Evolutionary conservation across 2,888 invertebrate genomes (phyloP), one percentile per base, ranked within the genome.

Genomic region (Pollenia angustigena): DNA sequence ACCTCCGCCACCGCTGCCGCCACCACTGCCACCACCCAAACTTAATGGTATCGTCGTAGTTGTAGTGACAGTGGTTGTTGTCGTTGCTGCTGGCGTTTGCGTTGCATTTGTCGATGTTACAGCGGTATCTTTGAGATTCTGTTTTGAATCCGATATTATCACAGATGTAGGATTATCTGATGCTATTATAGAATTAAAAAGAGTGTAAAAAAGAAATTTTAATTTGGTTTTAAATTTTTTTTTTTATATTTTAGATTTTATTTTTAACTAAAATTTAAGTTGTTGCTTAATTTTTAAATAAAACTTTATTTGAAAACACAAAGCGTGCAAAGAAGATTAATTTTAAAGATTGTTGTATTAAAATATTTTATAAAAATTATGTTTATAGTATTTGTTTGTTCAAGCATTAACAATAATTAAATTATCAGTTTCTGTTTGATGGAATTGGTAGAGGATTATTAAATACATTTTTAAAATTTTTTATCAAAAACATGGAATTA

Each of bases 31-130:
- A 4, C 79, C 83, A 1, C 66, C 72, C 2, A 88, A 87, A 48
- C 90, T 89, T 85, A 90, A 79, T 2, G 91, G 88, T 42, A 90
- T 88, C 1, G 90, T 89, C 88, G 91, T 88, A 60, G 91, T 89
- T 81, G 92, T 90, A 40, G 92, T 89, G 58, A 90, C 90, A 56
- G 91, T 91, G 62, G 92, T 90, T 78, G 93, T 92, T 66, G 93
- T 92, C 81, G 92, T 91, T 84, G 91, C 88, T 69, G 91, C 90
- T 58, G 93, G 90, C 86, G 90, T 88, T 76, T 94, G 93, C 76
- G 94, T 93, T 91, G 93, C 92, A 88, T 94, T 92, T 90, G 92
- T 92, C 85, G 94, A 92, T 85, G 94, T 93, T 46, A 93, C 93
- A 84, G 94, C 93, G 44, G 92, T 92, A 88, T 93, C 93, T 90